A percentile compares a stretch with the other conserved stretches of the same genome.
Evolutionary conservation across 2,113 vertebrate species (phyloP).

Genomic region (Petroica traversi): DNA sequence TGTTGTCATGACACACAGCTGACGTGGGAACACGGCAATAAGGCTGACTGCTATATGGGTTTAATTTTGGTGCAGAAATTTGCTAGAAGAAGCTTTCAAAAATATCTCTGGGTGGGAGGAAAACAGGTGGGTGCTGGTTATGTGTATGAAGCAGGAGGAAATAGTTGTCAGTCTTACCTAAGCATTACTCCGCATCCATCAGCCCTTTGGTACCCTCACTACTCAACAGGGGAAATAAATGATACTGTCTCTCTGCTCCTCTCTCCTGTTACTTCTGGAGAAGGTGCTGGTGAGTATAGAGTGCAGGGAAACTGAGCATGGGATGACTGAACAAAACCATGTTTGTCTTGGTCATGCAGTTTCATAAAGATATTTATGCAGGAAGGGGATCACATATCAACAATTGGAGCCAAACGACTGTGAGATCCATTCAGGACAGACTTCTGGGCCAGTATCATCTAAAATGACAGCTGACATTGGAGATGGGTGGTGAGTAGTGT

Average conservation of each 20-base stretch:
- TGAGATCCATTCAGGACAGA: not conserved
- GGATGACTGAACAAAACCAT: not conserved
- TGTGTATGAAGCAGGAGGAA: constrained; percentile 62
- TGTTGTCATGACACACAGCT: constrained; percentile 79
- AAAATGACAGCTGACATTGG: not conserved
- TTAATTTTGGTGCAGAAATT: constrained; percentile 77
- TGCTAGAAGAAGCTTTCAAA: constrained; percentile 72
- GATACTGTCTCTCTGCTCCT: not conserved
- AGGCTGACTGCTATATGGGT: constrained; percentile 74
- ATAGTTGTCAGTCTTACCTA: constrained; percentile 63
- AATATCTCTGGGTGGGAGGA: constrained; percentile 50
- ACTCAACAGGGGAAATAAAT: not conserved
- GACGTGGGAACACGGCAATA: constrained; percentile 72
- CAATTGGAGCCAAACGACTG: fast-evolving
- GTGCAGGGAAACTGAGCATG: not conserved
- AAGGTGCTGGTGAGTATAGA: not conserved
- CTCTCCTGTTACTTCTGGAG: not conserved
- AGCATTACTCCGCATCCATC: constrained; percentile 44
- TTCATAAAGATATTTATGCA: not conserved
- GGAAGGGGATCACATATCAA: not conserved
- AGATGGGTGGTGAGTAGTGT: not conserved
- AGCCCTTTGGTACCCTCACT: constrained; percentile 16
- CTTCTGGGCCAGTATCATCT: not conserved
- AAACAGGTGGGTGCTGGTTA: constrained; percentile 42
- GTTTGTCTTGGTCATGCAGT: not conserved